Percentiles rank a stretch among this genome's conserved stretches.
These are phyloP conservation scores for Allygus modestus DNA, from an alignment of 2,888 invertebrate species.

Conservation along the genomic window DNA sequence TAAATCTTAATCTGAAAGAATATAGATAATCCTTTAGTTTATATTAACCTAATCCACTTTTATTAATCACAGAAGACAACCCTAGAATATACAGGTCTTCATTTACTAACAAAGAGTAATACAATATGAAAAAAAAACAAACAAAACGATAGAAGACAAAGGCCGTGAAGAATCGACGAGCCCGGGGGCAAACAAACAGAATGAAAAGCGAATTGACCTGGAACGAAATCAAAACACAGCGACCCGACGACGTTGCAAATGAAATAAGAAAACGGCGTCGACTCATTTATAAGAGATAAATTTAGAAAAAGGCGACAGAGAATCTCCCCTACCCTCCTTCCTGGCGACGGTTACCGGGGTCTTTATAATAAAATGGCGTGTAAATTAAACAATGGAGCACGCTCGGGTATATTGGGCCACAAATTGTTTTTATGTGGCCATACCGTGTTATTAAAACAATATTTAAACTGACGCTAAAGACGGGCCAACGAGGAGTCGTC, in stretches of 20 bases:
- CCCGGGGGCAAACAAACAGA: slow-evolving; percentile 34
- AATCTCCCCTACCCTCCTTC: neutral
- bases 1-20: too few species aligned
- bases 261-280: slow-evolving; percentile 27
- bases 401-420: slow-evolving; percentile 50
- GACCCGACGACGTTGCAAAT: slow-evolving; percentile 27
- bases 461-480: slow-evolving; percentile 23
- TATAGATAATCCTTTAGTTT: too few species aligned
- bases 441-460: slow-evolving; percentile 52
- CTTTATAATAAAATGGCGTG: slow-evolving; percentile 50
- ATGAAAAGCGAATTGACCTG: slow-evolving; percentile 34
- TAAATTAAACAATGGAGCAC: slow-evolving; percentile 47
- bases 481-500: slow-evolving; percentile 6
- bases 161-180: neutral
- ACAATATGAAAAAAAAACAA: neutral
- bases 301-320: slow-evolving; percentile 35
- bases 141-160: neutral
- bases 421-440: slow-evolving; percentile 38
- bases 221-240: slow-evolving; percentile 40
- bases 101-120: neutral
- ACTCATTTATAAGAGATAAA: slow-evolving; percentile 52
- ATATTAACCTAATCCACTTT: neutral
- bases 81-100: neutral
- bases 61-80: slow-evolving; percentile 2
- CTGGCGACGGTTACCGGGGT: neutral